Evolutionary conservation across 2,888 invertebrate genomes (phyloP).

Genomic region (Abrostola triplasia): DNA sequence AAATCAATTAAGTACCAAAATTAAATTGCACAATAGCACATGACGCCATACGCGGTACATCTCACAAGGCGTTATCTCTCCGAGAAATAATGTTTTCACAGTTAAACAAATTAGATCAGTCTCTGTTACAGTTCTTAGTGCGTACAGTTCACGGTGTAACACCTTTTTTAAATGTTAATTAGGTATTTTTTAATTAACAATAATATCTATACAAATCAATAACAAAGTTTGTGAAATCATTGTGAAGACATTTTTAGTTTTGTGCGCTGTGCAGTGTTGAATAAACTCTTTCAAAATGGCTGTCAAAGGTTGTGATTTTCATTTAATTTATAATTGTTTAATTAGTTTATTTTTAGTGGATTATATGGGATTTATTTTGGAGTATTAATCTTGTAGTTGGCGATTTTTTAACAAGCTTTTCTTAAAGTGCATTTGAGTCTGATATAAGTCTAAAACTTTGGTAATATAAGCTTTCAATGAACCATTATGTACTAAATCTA

Average conservation of each 20-base stretch:
- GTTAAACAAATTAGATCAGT: constrained; percentile 69
- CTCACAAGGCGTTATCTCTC: constrained; percentile 55
- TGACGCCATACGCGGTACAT: constrained; percentile 52
- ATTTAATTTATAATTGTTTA: neutral
- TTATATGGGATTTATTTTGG: neutral
- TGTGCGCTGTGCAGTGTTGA: constrained; percentile 37
- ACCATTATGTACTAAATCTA: no score
- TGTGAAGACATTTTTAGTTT: neutral
- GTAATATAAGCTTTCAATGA: no score
- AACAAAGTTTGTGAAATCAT: neutral
- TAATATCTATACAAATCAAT: neutral
- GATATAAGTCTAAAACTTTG: no score
- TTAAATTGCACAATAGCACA: constrained; percentile 50
- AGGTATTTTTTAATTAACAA: neutral
- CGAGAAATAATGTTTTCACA: constrained; percentile 57
- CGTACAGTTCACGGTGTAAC: neutral
- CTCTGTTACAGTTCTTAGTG: constrained; percentile 21
- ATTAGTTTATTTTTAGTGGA: neutral
- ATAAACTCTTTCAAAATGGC: constrained; percentile 36
- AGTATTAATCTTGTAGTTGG: neutral
- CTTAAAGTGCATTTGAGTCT: no score
- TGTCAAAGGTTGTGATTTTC: constrained; percentile 23
- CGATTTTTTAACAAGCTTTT: neutral
- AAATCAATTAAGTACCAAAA: constrained; percentile 2
- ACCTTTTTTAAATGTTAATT: neutral